Evolutionary conservation across 2,797 vertebrate genomes (phyloP).

Genomic region (Melanotaenia parkinsoni): DNA sequence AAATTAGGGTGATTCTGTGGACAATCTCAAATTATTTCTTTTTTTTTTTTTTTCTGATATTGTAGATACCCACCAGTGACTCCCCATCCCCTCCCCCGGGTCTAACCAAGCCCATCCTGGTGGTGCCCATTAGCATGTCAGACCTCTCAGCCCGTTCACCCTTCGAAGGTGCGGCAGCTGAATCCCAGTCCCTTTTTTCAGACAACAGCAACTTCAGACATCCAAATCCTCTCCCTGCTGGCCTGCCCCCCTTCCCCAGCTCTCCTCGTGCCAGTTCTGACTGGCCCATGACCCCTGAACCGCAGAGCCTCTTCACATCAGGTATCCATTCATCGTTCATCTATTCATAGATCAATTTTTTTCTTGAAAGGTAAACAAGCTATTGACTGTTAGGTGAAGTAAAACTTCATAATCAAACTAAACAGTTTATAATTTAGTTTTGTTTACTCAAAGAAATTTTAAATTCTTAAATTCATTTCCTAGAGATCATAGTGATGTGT

Average conservation of each 20-base stretch:
- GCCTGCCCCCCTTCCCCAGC: conserved; percentile 91
- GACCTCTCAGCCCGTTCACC: conserved; percentile 94
- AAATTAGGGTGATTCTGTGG: neutral
- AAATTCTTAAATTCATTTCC: neutral
- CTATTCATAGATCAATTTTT: neutral
- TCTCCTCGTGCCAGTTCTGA: conserved; percentile 89
- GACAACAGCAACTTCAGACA: conserved; percentile 97
- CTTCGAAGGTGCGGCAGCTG: conserved; percentile 94
- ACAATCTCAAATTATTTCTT: conserved; percentile 46
- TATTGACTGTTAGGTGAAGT: neutral
- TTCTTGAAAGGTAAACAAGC: neutral
- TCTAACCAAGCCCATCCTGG: conserved; percentile 91
- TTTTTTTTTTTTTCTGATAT: neutral
- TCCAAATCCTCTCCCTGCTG: conserved; percentile 95
- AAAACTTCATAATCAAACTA: neutral
- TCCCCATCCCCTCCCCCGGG: conserved; percentile 97
- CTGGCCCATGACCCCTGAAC: conserved; percentile 98
- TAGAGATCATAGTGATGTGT: neutral
- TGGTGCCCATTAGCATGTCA: conserved; percentile 92
- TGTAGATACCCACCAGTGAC: conserved; percentile 91
- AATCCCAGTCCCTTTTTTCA: conserved; percentile 98
- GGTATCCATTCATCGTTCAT: conserved; percentile 75
- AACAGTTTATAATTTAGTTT: neutral
- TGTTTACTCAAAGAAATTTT: neutral
- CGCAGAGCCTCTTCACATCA: conserved; percentile 99